Evolutionary conservation across 30 jellyfish, hydroid and myxozoan genomes (phyloP).

Genomic region (Pseudorhiza aurosa): DNA sequence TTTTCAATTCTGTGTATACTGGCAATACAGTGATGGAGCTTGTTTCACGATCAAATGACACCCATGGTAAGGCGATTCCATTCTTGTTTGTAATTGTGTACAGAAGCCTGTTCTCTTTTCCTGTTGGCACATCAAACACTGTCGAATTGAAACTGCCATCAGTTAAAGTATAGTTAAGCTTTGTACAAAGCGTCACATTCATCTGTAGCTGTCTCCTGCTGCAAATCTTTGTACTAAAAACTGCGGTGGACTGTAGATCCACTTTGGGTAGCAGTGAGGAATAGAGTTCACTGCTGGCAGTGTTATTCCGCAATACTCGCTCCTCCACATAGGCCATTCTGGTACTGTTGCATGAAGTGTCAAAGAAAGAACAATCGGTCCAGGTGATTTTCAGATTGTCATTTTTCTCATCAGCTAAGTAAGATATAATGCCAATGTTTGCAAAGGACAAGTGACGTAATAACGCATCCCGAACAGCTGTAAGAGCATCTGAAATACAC

Average conservation of each 20-base stretch:
- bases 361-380: constrained; percentile 50
- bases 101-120: neutral
- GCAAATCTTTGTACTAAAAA: constrained; percentile 16
- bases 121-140: neutral
- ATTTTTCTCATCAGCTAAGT: neutral
- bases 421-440: constrained; percentile 2
- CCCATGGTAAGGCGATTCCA: constrained; percentile 26
- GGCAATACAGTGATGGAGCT: constrained; percentile 5
- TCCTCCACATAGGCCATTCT: neutral
- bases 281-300: neutral
- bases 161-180: neutral
- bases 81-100: neutral
- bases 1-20: constrained; percentile 11
- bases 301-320: neutral
- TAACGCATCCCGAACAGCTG: neutral
- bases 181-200: constrained; percentile 19
- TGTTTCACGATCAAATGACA: neutral
- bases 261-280: neutral
- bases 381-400: constrained; percentile 2
- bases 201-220: neutral
- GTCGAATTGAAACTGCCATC: neutral
- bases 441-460: neutral
- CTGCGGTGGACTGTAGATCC: neutral
- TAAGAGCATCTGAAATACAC: constrained; percentile 1
- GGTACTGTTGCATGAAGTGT: neutral